Evolutionary conservation across 2,888 invertebrate genomes (phyloP).

Genomic region (Hydriomena furcata): DNA sequence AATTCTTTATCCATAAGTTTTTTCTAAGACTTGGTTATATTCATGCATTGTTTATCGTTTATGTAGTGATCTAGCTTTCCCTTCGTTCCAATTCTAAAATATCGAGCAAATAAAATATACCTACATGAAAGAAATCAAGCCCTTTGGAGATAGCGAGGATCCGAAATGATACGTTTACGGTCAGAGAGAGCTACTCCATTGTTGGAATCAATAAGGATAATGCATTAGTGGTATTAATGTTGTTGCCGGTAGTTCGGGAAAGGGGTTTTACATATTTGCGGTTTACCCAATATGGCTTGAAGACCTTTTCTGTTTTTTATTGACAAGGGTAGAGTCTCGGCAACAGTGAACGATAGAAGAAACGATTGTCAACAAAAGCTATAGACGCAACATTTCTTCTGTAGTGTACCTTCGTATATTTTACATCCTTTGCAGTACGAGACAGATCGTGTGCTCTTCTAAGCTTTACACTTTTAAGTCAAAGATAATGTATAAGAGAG

Average conservation of each 20-base stretch:
- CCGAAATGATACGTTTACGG: slow-evolving; percentile 67
- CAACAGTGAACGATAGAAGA: no score
- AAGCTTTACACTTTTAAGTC: no score
- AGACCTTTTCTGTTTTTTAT: slow-evolving; percentile 11
- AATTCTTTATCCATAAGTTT: no score
- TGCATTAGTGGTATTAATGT: slow-evolving; percentile 76
- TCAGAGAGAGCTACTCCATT: slow-evolving; percentile 66
- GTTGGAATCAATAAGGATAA: slow-evolving; percentile 72
- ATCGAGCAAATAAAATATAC: slow-evolving; percentile 73
- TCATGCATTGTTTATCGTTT: no score
- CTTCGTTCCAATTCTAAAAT: slow-evolving; percentile 62
- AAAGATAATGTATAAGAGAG: no score
- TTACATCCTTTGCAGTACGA: no score
- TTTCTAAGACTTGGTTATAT: no score
- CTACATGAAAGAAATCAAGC: slow-evolving; percentile 70
- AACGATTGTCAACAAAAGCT: no score
- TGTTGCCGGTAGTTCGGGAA: slow-evolving; percentile 52
- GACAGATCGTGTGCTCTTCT: no score
- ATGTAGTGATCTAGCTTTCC: not conserved
- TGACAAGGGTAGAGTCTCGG: no score
- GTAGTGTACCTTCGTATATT: no score
- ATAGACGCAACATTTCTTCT: no score
- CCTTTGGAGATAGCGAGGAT: slow-evolving; percentile 62
- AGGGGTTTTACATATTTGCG: slow-evolving; percentile 35
- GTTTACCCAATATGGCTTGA: slow-evolving; percentile 8